These are phyloP conservation scores for Aphodius granarius DNA, from an alignment of 2,888 invertebrate species.

Conservation along the genomic window DNA sequence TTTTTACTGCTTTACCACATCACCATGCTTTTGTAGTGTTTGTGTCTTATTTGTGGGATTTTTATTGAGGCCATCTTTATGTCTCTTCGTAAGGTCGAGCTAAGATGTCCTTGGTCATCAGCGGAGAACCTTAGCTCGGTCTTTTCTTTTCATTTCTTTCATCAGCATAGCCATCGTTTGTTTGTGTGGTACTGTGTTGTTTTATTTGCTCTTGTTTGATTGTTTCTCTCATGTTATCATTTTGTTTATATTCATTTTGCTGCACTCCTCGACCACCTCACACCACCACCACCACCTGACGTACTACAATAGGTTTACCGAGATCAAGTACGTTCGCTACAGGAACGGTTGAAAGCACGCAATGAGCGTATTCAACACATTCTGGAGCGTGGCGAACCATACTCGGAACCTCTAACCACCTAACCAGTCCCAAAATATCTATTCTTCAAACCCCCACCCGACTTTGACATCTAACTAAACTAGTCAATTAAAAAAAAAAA, in stretches of 20 bases:
- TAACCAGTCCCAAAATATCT: conserved; percentile 45
- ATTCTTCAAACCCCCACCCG: conserved; percentile 7
- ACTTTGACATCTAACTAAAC: conserved; percentile 32
- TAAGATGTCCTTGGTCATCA: neutral
- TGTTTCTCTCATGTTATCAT: conserved; percentile 47
- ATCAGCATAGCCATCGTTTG: conserved; percentile 3
- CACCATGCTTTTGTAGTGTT: conserved; percentile 2
- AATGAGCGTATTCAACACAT: conserved; percentile 87
- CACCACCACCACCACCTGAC: conserved; percentile 36
- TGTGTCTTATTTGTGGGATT: conserved; percentile 19
- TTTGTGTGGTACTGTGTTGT: conserved; percentile 23
- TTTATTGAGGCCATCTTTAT: conserved; percentile 5
- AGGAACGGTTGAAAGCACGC: conserved; percentile 84
- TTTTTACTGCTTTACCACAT: conserved; percentile 27
- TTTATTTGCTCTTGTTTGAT: conserved; percentile 38
- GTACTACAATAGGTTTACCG: conserved; percentile 78
- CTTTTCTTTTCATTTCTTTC: neutral
- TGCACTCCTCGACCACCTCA: conserved; percentile 42
- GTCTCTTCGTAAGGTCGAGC: neutral
- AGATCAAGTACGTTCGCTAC: conserved; percentile 82
- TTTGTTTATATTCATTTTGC: conserved; percentile 55
- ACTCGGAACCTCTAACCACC: conserved; percentile 74
- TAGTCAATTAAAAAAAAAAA: conserved; percentile 29
- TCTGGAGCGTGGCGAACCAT: conserved; percentile 84
- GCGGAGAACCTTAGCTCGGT: neutral